Conservation (phyloP, 23 tunicate genomes). For the Trididemnum nubilum region DNA sequence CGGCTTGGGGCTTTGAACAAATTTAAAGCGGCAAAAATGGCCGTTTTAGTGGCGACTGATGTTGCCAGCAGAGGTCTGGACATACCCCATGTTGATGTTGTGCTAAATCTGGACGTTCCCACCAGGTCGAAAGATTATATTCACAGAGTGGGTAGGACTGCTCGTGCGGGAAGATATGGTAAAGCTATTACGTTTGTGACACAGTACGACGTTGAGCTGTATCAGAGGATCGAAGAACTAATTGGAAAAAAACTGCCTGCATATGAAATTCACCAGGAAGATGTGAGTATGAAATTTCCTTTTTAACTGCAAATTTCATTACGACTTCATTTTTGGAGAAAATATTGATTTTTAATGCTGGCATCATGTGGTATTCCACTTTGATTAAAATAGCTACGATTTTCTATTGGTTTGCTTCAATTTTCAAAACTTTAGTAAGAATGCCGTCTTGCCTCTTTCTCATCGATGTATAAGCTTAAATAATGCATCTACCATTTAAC, state of each 20-base stretch:
- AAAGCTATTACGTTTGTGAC: conserved; percentile 91
- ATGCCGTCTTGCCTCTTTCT: no score
- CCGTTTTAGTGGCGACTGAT: conserved; percentile 86
- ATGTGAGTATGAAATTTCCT: conserved; percentile 42
- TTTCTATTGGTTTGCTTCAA: background rate
- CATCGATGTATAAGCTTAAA: no score
- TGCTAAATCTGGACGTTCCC: conserved; percentile 82
- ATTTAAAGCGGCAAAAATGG: conserved; percentile 72
- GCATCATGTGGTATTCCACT: no score
- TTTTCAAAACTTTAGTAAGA: no score
- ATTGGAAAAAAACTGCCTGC: conserved; percentile 87
- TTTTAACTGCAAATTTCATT: background rate
- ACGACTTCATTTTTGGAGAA: background rate
- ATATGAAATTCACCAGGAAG: conserved; percentile 82
- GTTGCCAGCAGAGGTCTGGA: conserved; percentile 97
- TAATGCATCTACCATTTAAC: no score
- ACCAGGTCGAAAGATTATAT: conserved; percentile 89
- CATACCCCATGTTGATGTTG: conserved; percentile 93
- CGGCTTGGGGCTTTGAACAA: conserved; percentile 86
- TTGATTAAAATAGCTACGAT: background rate
- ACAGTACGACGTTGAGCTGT: conserved; percentile 94
- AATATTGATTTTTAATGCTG: background rate
- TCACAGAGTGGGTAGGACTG: conserved; percentile 96
- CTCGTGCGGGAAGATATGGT: conserved; percentile 93
- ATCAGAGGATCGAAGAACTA: conserved; percentile 89